These are phyloP conservation scores for Zeugodacus cucurbitae DNA, from an alignment of 1,140 invertebrate genomes.

Conservation along the genomic window DNA sequence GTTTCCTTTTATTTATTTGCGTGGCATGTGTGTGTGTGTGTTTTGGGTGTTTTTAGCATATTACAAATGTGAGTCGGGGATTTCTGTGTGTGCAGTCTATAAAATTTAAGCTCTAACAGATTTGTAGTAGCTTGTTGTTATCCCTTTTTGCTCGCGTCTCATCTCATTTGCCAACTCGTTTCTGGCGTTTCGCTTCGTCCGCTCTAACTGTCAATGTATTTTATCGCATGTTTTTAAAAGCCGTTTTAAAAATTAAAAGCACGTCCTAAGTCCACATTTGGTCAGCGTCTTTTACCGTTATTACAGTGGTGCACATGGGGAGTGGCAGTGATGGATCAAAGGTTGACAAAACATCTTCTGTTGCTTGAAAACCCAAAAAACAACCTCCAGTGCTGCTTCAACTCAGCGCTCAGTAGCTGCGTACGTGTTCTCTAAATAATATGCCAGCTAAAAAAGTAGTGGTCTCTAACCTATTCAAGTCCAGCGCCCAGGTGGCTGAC, in stretches of 20 bases:
- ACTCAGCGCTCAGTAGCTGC: conserved; percentile 28
- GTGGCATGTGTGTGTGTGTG: neutral
- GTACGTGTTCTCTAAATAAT: conserved; percentile 26
- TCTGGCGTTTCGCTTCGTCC: neutral
- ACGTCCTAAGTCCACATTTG: conserved; percentile 65
- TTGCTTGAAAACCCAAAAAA: neutral
- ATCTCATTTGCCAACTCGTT: neutral
- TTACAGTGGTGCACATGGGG: neutral
- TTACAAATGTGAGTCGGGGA: conserved; percentile 17
- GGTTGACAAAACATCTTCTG: conserved; percentile 5
- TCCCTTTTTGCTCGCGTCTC: neutral
- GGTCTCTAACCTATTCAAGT: neutral
- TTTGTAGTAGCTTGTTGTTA: conserved; percentile 8
- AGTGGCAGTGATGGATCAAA: neutral
- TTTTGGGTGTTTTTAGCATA: neutral
- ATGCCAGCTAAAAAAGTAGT: neutral
- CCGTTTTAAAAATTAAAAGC: conserved; percentile 65
- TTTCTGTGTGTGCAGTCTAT: conserved; percentile 33
- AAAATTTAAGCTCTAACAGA: conserved; percentile 37
- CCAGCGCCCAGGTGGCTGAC: neutral
- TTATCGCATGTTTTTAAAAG: conserved; percentile 61
- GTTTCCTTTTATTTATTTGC: neutral
- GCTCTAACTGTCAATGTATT: conserved; percentile 52
- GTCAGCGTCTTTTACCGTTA: conserved; percentile 42
- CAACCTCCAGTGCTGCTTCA: neutral